Evolutionary conservation across 2,888 invertebrate species (phyloP), one percentile per base, ranked within the genome.

Genomic region (Icerya purchasi): DNA sequence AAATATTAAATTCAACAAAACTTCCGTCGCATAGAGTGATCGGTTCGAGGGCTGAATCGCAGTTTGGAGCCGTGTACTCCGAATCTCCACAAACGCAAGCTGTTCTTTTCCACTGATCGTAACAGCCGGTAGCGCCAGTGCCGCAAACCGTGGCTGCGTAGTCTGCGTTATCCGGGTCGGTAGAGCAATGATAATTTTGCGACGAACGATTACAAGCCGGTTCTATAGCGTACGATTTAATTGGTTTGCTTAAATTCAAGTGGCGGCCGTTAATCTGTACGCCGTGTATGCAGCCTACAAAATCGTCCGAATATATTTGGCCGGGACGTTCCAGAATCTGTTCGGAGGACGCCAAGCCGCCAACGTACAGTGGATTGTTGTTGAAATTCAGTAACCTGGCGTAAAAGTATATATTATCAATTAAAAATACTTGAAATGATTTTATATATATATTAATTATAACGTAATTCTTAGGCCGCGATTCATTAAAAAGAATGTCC

Each of bases 241-340:
- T 66, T 0, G 91, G 88, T 65, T 77, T 82, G 61, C 86, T 86
- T 57, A 92, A 74, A 69, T 92, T 91, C 22, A 92, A 70, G 1
- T 81, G 75, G 22, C 89, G 78, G 2, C 91, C 92, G 68, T 94
- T 92, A 58, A 94, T 80, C 0, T 85, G 80, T 1, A 93, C 84
- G 65, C 89, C 89, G 68, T 92, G 90, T 65, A 94, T 81, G 69
- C 96, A 96, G 3, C 96, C 96, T 19, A 93, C 83, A 62, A 96
- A 82, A 70, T 94, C 93, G 69, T 93, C 92, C 0, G 91, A 84
- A 67, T 84, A 84, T 50, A 94, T 81, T 72, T 93, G 92, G 0
- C 89, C 90, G 0, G 88, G 88, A 53, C 91, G 78, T 70, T 91
- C 89, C 23, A 92, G 72, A 0, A 92, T 82, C 18, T 90, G 86